These are phyloP conservation scores for Molorchus minor DNA, from an alignment of 2,888 invertebrate species.

Conservation along the genomic window DNA sequence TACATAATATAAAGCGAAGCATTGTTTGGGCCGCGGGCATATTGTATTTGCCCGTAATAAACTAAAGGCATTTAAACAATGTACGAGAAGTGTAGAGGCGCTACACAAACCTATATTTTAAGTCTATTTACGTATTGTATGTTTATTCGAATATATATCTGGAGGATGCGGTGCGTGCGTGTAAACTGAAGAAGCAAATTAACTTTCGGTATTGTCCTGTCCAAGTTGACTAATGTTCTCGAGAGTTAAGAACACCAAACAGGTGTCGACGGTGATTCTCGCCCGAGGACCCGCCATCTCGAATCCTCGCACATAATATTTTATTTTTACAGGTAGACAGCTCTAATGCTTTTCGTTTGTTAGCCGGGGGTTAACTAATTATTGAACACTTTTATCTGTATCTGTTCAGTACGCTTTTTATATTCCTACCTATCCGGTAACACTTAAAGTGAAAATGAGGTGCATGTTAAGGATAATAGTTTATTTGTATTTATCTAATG, in stretches of 20 bases:
- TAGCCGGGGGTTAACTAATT: constrained; percentile 13
- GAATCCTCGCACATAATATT: constrained; percentile 26
- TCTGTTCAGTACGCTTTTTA: constrained; percentile 5
- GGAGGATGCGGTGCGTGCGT: constrained; percentile 31
- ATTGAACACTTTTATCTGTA: constrained; percentile 18
- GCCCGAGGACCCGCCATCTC: constrained; percentile 36
- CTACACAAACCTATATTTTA: constrained; percentile 46
- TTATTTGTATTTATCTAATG: background rate
- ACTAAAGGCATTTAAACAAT: constrained; percentile 25
- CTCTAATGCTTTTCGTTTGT: constrained; percentile 17
- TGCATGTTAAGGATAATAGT: constrained; percentile 15
- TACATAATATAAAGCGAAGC: background rate
- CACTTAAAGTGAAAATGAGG: background rate
- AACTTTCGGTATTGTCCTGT: constrained; percentile 60
- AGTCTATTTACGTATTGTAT: constrained; percentile 47
- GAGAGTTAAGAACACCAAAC: constrained; percentile 41
- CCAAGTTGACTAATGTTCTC: constrained; percentile 56
- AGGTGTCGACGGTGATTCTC: constrained; percentile 52
- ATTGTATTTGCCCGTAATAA: constrained; percentile 26
- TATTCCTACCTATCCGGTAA: constrained; percentile 16
- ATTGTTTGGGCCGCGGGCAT: constrained; percentile 7
- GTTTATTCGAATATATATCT: constrained; percentile 48
- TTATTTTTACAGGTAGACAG: constrained; percentile 16
- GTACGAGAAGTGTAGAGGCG: constrained; percentile 16
- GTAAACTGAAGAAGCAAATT: constrained; percentile 54